A percentile compares a stretch with the other conserved stretches of the same genome.
Conservation (phyloP, 2,888 invertebrate genomes). For the Lypha dubia region DNA sequence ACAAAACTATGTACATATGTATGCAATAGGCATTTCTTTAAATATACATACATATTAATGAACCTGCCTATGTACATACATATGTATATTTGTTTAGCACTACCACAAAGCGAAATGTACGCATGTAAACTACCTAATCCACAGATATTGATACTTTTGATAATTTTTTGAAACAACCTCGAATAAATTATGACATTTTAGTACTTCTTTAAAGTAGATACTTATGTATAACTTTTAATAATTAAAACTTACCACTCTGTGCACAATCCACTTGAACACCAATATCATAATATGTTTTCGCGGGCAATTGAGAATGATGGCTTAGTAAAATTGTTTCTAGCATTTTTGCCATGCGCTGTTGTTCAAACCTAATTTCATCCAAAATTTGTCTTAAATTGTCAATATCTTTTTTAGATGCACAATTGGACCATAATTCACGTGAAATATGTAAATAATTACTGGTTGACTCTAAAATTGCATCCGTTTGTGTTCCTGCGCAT, state of each 20-base stretch:
- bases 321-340: conserved; percentile 73
- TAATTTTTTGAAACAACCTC: no score
- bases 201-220: no score
- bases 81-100: no score
- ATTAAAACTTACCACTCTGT: conserved; percentile 33
- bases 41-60: no score
- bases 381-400: conserved; percentile 74
- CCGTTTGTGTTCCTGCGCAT: conserved; percentile 81
- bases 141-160: no score
- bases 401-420: conserved; percentile 78
- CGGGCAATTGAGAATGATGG: not conserved
- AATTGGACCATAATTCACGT: conserved; percentile 38
- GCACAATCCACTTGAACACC: conserved; percentile 28
- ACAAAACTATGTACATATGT: no score
- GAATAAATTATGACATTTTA: no score
- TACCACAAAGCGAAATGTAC: no score
- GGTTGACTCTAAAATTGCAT: conserved; percentile 58
- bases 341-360: conserved; percentile 75
- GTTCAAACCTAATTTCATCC: conserved; percentile 77
- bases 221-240: not conserved
- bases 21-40: no score
- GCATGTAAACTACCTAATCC: no score
- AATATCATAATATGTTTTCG: conserved; percentile 37
- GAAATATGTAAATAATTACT: conserved; percentile 21
- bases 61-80: no score